phyloP scores from a whole-genome alignment of 2,113 vertebrate genomes.

The Malurus elegans region DNA sequence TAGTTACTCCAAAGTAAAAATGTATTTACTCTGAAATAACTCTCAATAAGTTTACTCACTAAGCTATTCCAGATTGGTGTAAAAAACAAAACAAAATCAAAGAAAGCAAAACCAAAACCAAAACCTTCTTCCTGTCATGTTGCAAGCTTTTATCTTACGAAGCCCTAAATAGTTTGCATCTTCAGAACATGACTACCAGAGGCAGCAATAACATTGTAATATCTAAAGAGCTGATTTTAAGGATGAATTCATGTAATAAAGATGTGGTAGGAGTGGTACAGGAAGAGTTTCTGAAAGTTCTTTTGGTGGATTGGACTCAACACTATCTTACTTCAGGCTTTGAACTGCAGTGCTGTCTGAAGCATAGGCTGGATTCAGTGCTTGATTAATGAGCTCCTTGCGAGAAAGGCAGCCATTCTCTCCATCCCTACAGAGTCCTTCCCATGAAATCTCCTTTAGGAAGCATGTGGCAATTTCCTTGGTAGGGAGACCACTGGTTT shows the following conservation, averaged over 20 bases:
- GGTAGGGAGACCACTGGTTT: neutral
- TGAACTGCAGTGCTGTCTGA: neutral
- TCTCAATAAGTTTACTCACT: neutral
- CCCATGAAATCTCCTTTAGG: neutral
- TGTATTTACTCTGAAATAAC: neutral
- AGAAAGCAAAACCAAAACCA: neutral
- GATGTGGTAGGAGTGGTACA: neutral
- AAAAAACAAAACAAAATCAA: neutral
- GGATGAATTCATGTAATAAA: neutral
- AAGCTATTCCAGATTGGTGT: neutral
- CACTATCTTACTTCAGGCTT: neutral
- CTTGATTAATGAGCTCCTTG: neutral
- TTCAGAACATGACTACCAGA: neutral
- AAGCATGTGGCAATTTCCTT: neutral
- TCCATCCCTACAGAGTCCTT: neutral
- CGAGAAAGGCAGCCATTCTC: fast-evolving
- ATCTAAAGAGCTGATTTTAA: neutral
- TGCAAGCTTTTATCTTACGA: neutral
- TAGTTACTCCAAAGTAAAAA: neutral
- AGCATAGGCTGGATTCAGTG: neutral
- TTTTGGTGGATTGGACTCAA: neutral
- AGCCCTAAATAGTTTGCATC: neutral
- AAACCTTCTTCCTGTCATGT: fast-evolving
- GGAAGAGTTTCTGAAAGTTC: neutral
- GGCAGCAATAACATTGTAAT: neutral